Percentiles rank a stretch among this genome's conserved stretches.
Conservation (phyloP, 2,113 vertebrate genomes). For the Poicephalus meyeri region DNA sequence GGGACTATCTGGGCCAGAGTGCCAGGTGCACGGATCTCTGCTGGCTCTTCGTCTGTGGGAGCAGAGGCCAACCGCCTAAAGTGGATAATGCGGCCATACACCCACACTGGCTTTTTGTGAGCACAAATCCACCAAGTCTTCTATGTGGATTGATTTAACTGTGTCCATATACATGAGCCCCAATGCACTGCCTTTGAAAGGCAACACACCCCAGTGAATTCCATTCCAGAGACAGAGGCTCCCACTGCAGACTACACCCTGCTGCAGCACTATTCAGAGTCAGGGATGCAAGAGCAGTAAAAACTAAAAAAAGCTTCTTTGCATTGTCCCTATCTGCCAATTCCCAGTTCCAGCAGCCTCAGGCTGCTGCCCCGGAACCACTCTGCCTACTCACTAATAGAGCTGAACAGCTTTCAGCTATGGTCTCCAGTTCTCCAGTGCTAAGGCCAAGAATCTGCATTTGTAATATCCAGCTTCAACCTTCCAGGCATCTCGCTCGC, state of each 20-base stretch:
- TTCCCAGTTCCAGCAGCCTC: background rate
- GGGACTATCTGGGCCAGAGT: no score
- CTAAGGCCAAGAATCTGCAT: background rate
- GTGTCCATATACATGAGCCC: background rate
- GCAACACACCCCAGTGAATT: background rate
- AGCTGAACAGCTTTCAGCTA: background rate
- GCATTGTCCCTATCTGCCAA: background rate
- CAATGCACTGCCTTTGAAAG: background rate
- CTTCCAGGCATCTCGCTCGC: background rate
- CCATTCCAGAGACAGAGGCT: background rate
- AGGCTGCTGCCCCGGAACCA: no score
- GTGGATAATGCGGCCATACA: background rate
- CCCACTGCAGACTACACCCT: background rate
- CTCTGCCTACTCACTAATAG: background rate
- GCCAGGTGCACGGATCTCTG: no score
- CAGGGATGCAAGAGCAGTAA: background rate
- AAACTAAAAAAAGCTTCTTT: background rate
- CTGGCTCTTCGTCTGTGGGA: no score
- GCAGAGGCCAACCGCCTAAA: no score
- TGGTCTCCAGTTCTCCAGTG: background rate
- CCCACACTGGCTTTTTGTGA: background rate
- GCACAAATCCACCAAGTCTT: background rate
- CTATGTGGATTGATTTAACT: no score
- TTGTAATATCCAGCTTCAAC: background rate
- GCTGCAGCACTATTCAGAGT: background rate